Base-by-base conservation (phyloP, 2,113 vertebrate species). In the Phylloscopus trochilus region DNA sequence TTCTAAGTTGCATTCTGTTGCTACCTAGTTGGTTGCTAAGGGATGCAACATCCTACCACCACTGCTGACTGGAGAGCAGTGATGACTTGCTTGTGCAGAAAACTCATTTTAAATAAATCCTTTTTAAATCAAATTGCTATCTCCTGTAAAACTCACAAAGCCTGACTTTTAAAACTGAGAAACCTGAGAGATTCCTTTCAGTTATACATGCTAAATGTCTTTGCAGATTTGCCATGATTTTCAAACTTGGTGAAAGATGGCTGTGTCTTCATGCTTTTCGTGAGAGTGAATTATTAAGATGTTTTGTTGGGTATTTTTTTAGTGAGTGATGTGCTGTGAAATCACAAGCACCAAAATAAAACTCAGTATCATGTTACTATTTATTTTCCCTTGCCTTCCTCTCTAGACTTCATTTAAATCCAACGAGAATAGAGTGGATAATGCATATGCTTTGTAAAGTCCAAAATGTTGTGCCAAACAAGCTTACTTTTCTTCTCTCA, bases 381-480 rank as follows among this genome's bases (percentile, higher is more conserved):
- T 92, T 87, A 13, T 60, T 74, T 87, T 82, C 70, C 39, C 80
- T 60, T 59, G 26, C 33, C 16, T 75, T 87, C 90, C 53, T 85
- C 33, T 83, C 64, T 94, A 97, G 93, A 80, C 96, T 97, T 97
- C 62, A 56, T 75, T 97, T 94, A 92, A 95, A 97, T 85, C 81
- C 92, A 85, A 47, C 87, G 94, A 95, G 92, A 94, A 94, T 85
- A 88, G 93, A 96, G 75, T 96, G 82, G 93, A 43, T 49, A 70
- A 53, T 19, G 13, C 11, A 18, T 97, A 74, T 91, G 74, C 64
- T 92, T 94, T 89, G 58, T 97, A 66, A 95, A 95, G 67, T 92
- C 86, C 64, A 95, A 97, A 97, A 96, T 74, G 87, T 95, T 91
- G 72, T 97, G 41, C 96, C 95, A 77, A 97, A 95, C 83, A 94